Conservation (phyloP, 2,888 invertebrate species). For the Priocnemis perturbator region DNA sequence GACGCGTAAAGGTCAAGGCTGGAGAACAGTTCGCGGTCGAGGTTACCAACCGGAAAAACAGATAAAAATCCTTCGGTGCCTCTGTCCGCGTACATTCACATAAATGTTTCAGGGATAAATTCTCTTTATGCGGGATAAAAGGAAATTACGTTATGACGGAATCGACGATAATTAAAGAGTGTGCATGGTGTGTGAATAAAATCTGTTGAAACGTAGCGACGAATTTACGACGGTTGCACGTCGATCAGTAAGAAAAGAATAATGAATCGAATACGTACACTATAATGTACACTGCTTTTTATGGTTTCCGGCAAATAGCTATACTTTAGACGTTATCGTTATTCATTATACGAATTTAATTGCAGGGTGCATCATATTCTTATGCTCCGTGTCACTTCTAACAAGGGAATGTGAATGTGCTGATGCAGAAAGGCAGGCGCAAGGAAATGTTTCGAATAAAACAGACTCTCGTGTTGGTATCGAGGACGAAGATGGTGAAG, state of each 20-base stretch:
- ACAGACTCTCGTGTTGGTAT: neutral
- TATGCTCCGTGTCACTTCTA: neutral
- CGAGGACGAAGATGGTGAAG: conserved; percentile 49
- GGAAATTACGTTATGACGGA: too few relatives aligned
- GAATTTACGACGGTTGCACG: too few relatives aligned
- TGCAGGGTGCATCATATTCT: conserved; percentile 2
- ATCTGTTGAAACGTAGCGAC: too few relatives aligned
- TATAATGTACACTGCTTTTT: neutral
- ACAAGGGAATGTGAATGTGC: neutral
- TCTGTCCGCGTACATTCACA: conserved; percentile 6
- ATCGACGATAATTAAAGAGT: too few relatives aligned
- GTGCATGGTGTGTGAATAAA: too few relatives aligned
- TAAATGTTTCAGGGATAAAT: too few relatives aligned
- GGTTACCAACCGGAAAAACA: conserved; percentile 27
- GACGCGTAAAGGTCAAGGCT: conserved; percentile 12
- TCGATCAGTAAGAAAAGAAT: too few relatives aligned
- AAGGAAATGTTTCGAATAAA: neutral
- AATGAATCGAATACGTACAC: too few relatives aligned
- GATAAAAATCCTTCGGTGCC: neutral
- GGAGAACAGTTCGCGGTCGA: conserved; percentile 5
- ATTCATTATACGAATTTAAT: neutral
- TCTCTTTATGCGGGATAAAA: too few relatives aligned
- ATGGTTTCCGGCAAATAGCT: neutral
- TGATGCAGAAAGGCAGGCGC: neutral
- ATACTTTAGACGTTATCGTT: too few relatives aligned